Conservation (phyloP, 1,140 invertebrate species). For the Chironomus striatipennis region DNA sequence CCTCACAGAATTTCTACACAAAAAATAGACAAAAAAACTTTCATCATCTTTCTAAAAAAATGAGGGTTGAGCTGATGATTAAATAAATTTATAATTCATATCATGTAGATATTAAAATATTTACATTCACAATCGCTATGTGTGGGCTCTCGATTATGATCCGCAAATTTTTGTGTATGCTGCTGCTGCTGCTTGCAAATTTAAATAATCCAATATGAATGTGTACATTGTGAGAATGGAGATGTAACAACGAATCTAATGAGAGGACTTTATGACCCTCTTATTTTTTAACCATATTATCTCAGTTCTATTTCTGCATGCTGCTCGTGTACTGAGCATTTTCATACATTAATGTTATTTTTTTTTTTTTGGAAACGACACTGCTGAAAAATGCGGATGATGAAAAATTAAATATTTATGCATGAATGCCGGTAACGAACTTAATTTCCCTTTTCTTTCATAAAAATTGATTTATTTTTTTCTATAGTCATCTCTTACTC, state of each 20-base stretch:
- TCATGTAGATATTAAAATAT: conserved; percentile 14
- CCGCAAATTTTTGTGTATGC: background rate
- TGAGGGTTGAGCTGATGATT: background rate
- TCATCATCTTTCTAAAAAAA: no score
- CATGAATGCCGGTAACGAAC: conserved; percentile 22
- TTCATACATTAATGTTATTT: no score
- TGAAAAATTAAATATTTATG: conserved; percentile 23
- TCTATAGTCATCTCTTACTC: no score
- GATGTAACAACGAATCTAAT: background rate
- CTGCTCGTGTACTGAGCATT: background rate
- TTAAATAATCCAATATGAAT: no score
- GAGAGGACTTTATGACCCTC: background rate
- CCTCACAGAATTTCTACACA: no score
- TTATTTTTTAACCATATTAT: no score
- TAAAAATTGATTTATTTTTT: conserved; percentile 18
- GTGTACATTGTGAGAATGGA: background rate
- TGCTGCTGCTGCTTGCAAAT: background rate
- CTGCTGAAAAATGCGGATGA: conserved; percentile 3
- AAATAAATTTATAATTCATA: conserved; percentile 15
- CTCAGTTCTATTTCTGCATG: no score
- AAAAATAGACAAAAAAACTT: no score
- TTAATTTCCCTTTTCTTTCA: conserved; percentile 15
- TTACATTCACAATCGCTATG: background rate
- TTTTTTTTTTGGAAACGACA: background rate
- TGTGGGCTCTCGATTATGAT: background rate